Evolutionary conservation across 2,888 invertebrate genomes (phyloP), one percentile per base, ranked within the genome.

Genomic region (Ischnus inquisitorius): DNA sequence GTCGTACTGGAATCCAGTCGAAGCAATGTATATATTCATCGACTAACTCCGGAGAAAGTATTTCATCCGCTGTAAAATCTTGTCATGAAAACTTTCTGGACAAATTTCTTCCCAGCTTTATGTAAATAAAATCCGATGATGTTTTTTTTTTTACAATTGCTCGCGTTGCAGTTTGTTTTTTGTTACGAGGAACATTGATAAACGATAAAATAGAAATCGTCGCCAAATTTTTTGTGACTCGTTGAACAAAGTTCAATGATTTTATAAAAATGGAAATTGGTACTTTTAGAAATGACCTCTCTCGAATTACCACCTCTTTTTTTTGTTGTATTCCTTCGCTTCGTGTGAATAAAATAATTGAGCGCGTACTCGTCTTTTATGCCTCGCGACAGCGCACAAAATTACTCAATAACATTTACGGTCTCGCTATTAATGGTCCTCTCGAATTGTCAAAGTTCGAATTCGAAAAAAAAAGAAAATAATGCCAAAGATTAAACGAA

Each of bases 1-100:
- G 89, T 89, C 2, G 87, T 92, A 71, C 84, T 90, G 8, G 84
- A 88, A 85, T 84, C 62, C 60, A 88, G 80, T 62, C 89, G 80
- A 86, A 68, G 22, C 34, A 75, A 57, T 54, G 14, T 68, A 46
- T 69, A 39, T 25, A 22, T 14, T 3, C 22, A 25, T 10, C 3
- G 3, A n/a, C 34, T 28, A 14, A 28, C 14, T n/a, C 25, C 34
- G 25, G 25, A 22, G 28, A 10, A 22, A 25, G 14, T 28, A 14
- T 14, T 60, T 60, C 28, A 28, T 60, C 25, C 14, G 25, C 12
- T 12, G 10, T n/a, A 84, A 84, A 65, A 60, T 75, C 74, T 74
- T 48, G 51, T 79, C 54, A 83, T 79, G 79, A 79, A 83, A 79
- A 76, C 75, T n/a, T n/a, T n/a, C n/a, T 75, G 54, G 74, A 79